These are phyloP conservation scores for Periophthalmodon schlosseri DNA, from an alignment of 2,113 vertebrate genomes.

Conservation along the genomic window DNA sequence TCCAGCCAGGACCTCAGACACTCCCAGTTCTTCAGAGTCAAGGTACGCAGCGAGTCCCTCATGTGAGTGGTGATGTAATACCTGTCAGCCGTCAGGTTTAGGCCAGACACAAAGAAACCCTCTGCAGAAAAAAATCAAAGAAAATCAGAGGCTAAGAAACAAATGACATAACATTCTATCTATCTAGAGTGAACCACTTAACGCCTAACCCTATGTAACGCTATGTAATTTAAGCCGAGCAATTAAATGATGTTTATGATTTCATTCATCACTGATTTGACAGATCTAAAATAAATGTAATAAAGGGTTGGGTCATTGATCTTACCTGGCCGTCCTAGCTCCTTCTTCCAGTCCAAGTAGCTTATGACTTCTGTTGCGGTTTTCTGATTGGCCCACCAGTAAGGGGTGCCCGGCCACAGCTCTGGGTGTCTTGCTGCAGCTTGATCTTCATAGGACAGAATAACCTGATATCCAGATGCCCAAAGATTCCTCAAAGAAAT, in stretches of 20 bases:
- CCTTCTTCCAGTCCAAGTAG: slow-evolving; percentile 82
- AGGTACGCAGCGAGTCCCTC: slow-evolving; percentile 72
- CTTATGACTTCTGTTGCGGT: slow-evolving; percentile 72
- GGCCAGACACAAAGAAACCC: slow-evolving; percentile 85
- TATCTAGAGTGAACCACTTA: not conserved
- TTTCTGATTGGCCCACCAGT: slow-evolving; percentile 87
- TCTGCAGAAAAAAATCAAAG: slow-evolving; percentile 64
- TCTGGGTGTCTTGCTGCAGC: slow-evolving; percentile 60
- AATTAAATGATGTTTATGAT: no score
- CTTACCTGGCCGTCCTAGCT: slow-evolving; percentile 84
- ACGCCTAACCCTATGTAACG: no score
- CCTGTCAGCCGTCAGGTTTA: slow-evolving; percentile 86
- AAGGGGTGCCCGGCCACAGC: slow-evolving; percentile 84
- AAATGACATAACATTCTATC: not conserved
- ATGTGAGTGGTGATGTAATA: slow-evolving; percentile 76
- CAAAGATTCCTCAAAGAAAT: slow-evolving; percentile 82
- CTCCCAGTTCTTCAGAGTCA: slow-evolving; percentile 80
- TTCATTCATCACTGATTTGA: not conserved
- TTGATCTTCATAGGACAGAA: slow-evolving; percentile 83
- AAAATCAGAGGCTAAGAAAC: not conserved
- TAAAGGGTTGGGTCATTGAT: not conserved
- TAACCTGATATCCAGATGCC: slow-evolving; percentile 80
- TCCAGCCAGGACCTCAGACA: slow-evolving; percentile 80
- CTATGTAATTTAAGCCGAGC: no score
- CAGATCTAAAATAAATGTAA: not conserved